These are phyloP conservation scores for Heliothis peltigera DNA, from an alignment of 2,888 invertebrate species.

Conservation along the genomic window DNA sequence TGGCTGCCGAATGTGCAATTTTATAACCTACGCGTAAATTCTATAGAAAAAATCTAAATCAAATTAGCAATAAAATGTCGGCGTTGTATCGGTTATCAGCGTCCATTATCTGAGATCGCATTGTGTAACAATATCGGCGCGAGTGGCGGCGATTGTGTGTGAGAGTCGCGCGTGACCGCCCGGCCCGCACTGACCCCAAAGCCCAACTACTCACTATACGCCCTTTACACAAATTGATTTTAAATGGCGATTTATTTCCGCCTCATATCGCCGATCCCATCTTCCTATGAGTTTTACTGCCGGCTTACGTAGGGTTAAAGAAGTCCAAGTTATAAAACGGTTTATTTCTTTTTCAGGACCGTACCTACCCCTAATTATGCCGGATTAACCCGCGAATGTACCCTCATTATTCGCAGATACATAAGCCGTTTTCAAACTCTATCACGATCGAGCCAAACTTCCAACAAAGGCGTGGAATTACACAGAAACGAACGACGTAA, in stretches of 20 bases:
- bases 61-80: conserved; percentile 62
- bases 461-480: conserved; percentile 64
- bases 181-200: conserved; percentile 70
- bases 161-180: conserved; percentile 66
- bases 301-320: conserved; percentile 87
- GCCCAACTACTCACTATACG: conserved; percentile 82
- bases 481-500: conserved; percentile 63
- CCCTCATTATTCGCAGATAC: conserved; percentile 71
- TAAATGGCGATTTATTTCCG: conserved; percentile 90
- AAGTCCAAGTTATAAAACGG: conserved; percentile 88
- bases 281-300: conserved; percentile 88
- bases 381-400: conserved; percentile 76
- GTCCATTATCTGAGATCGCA: conserved; percentile 58
- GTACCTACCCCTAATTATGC: conserved; percentile 81
- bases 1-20: conserved; percentile 5
- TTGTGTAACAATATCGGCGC: conserved; percentile 66
- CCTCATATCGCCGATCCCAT: conserved; percentile 89
- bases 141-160: conserved; percentile 60
- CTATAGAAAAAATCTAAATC: conserved; percentile 37
- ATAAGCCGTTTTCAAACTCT: conserved; percentile 58
- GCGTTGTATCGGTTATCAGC: conserved; percentile 58
- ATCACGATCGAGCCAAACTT: conserved; percentile 59
- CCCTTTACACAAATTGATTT: conserved; percentile 90
- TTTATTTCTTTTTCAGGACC: conserved; percentile 87
- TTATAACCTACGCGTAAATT: conserved; percentile 27